Conservation (phyloP, 2,888 invertebrate genomes). For the Synanthedon myopaeformis region DNA sequence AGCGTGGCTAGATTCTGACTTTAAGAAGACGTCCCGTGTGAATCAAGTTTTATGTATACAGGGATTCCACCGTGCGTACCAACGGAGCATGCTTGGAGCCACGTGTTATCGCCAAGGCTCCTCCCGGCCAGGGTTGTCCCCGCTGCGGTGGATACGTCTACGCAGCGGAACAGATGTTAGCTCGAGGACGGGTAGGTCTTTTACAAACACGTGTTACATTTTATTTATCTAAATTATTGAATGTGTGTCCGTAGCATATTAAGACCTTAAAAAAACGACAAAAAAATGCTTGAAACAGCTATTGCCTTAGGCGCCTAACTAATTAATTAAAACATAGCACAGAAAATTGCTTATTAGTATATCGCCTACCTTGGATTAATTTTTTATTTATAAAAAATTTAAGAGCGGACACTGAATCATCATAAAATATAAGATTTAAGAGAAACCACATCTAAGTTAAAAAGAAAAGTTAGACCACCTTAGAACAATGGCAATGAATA, state of each 20-base stretch:
- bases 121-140: conserved; percentile 88
- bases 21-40: conserved; percentile 12
- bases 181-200: conserved; percentile 84
- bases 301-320: too few relatives aligned
- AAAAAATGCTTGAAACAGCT: background rate
- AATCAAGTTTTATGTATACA: conserved; percentile 25
- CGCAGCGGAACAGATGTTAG: conserved; percentile 93
- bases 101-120: conserved; percentile 82
- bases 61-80: conserved; percentile 47
- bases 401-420: too few relatives aligned
- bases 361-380: too few relatives aligned
- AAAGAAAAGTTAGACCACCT: too few relatives aligned
- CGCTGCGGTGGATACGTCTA: conserved; percentile 91
- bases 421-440: too few relatives aligned
- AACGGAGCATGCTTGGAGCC: conserved; percentile 77
- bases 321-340: too few relatives aligned
- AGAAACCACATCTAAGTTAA: too few relatives aligned
- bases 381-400: too few relatives aligned
- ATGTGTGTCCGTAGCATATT: too few relatives aligned
- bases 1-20: conserved; percentile 37
- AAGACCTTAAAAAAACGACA: background rate
- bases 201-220: background rate
- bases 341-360: too few relatives aligned
- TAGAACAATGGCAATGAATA: background rate
- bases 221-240: too few relatives aligned